Evolutionary conservation across 2,797 vertebrate genomes (phyloP).

Genomic region (Lutjanus campechanus): DNA sequence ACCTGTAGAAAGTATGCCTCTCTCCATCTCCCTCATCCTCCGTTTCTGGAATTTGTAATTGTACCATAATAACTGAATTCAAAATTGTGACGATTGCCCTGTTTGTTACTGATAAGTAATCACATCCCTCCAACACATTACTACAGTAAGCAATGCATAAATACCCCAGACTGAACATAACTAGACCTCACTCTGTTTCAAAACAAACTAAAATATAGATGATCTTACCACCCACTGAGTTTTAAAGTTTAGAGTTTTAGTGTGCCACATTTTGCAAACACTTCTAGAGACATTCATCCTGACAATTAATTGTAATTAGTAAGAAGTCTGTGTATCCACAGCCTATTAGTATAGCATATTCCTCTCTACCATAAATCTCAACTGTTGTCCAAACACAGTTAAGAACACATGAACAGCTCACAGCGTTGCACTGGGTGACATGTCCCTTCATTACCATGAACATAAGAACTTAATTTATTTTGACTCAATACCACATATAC

Average conservation of each 20-base stretch:
- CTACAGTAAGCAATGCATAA: not conserved
- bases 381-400: no score
- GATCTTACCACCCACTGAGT: no score
- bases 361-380: not conserved
- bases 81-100: not conserved
- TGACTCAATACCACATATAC: no score
- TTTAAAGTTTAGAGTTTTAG: not conserved
- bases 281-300: not conserved
- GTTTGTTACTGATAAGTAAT: not conserved
- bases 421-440: no score
- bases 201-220: not conserved
- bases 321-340: not conserved
- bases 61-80: no score
- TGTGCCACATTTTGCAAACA: not conserved
- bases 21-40: no score
- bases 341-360: not conserved
- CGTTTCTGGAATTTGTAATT: not conserved
- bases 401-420: no score
- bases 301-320: not conserved
- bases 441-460: not conserved
- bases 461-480: not conserved
- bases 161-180: not conserved
- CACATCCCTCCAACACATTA: not conserved
- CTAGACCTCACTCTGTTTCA: not conserved
- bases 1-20: no score